phyloP scores from a whole-genome alignment of 2,797 vertebrate species.

The Cetoscarus ocellatus region DNA sequence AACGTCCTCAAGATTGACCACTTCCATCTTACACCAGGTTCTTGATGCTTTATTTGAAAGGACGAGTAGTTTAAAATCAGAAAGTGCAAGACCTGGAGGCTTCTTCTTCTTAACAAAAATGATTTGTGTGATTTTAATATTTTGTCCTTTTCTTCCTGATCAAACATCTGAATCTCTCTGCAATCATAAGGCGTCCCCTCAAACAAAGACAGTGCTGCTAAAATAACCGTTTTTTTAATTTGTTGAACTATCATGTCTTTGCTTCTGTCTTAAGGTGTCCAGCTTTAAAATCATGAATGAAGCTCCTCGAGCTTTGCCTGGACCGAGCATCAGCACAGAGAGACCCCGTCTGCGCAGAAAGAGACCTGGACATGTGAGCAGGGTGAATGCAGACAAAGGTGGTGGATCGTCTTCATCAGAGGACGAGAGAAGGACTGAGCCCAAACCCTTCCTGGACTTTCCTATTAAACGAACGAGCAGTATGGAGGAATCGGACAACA shows the following conservation, averaged over 20 bases:
- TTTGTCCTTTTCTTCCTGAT: too few species aligned
- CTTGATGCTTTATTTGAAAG: too few species aligned
- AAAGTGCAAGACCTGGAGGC: too few species aligned
- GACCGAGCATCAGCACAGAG: rapidly evolving
- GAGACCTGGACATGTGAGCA: not conserved
- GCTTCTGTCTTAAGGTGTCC: slow-evolving; percentile 28
- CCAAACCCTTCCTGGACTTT: not conserved
- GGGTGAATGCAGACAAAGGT: not conserved
- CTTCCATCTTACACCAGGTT: too few species aligned
- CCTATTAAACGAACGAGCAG: rapidly evolving
- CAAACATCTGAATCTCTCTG: too few species aligned
- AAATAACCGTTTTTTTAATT: too few species aligned
- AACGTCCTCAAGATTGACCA: too few species aligned
- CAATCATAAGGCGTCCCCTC: too few species aligned
- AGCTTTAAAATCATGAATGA: not conserved
- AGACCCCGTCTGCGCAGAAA: not conserved
- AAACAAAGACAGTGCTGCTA: too few species aligned
- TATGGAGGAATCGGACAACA: slow-evolving; percentile 32
- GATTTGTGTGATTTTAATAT: too few species aligned
- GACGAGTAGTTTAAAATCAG: too few species aligned
- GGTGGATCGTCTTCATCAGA: slow-evolving; percentile 24
- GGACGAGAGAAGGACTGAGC: not conserved
- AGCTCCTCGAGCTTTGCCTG: not conserved
- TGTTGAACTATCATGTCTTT: not conserved
- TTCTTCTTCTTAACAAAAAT: too few species aligned